Evolutionary conservation across 1,140 invertebrate genomes (phyloP).

Genomic region (Thaumetopoea pityocampa): DNA sequence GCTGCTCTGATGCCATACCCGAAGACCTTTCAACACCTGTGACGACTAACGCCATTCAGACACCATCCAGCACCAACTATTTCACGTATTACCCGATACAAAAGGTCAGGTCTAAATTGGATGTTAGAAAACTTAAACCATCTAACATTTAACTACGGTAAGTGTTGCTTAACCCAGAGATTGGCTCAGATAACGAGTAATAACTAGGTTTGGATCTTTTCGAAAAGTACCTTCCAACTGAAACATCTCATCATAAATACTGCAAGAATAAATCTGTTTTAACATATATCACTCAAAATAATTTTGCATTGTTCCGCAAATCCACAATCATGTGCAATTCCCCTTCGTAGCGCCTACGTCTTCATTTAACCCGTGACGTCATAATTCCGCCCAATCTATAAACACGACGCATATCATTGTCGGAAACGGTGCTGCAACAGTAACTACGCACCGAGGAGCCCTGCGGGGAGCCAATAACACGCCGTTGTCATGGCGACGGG

Average conservation of each 20-base stretch:
- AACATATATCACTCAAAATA: background rate
- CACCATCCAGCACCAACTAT: too few species aligned
- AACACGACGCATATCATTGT: constrained; percentile 37
- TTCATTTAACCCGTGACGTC: constrained; percentile 38
- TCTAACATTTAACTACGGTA: too few species aligned
- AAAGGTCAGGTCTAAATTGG: too few species aligned
- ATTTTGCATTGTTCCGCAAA: constrained; percentile 9
- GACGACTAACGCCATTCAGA: too few species aligned
- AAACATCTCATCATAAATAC: background rate
- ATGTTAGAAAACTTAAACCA: too few species aligned
- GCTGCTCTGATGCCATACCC: too few species aligned
- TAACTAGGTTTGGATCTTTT: too few species aligned
- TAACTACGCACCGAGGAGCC: constrained; percentile 38
- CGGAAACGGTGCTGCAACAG: constrained; percentile 33
- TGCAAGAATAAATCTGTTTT: background rate
- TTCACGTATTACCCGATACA: too few species aligned
- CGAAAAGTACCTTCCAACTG: too few species aligned
- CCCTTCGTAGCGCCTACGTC: constrained; percentile 19
- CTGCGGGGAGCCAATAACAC: constrained; percentile 67
- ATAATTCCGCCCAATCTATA: constrained; percentile 31
- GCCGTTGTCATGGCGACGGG: constrained; percentile 59
- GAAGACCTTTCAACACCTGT: too few species aligned
- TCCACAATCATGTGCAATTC: background rate
- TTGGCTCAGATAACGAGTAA: too few species aligned
- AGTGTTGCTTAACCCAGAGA: too few species aligned